Percentiles rank a stretch among this genome's conserved stretches.
These are phyloP conservation scores for Cataglyphis altisquamis DNA, from an alignment of 2,888 invertebrate species.

Conservation along the genomic window DNA sequence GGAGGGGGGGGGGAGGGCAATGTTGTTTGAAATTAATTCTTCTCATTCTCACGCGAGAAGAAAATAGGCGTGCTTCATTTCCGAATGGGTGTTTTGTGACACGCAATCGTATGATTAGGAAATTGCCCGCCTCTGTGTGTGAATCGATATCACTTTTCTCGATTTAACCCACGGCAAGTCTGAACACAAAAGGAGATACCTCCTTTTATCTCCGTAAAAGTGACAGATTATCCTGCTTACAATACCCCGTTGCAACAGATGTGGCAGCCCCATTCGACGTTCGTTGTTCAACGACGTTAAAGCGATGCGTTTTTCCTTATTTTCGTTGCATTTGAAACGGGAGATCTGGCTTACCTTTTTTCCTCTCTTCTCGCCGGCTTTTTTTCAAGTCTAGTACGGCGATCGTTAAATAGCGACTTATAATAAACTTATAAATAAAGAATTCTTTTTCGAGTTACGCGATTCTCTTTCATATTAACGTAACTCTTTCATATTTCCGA, in stretches of 20 bases:
- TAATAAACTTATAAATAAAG: conserved; percentile 31
- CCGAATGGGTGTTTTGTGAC: not conserved
- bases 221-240: conserved; percentile 26
- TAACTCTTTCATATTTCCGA: conserved; percentile 32
- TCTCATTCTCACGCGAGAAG: conserved; percentile 13
- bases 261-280: not conserved
- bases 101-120: conserved; percentile 45
- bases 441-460: conserved; percentile 4
- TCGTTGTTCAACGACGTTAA: conserved; percentile 5
- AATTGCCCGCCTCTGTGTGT: not conserved
- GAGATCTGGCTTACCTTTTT: not conserved
- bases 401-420: conserved; percentile 24
- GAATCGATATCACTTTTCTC: conserved; percentile 20
- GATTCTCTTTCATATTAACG: conserved; percentile 12
- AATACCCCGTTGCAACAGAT: conserved; percentile 17
- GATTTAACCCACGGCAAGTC: conserved; percentile 23
- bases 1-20: not conserved
- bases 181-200: not conserved
- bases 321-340: not conserved
- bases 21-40: conserved; percentile 31
- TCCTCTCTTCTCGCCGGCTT: not conserved
- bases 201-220: not conserved
- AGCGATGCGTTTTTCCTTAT: not conserved
- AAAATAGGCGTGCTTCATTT: conserved; percentile 7
- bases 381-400: not conserved